Base-by-base conservation (phyloP, 1,140 invertebrate genomes). In the Artemia franciscana region DNA sequence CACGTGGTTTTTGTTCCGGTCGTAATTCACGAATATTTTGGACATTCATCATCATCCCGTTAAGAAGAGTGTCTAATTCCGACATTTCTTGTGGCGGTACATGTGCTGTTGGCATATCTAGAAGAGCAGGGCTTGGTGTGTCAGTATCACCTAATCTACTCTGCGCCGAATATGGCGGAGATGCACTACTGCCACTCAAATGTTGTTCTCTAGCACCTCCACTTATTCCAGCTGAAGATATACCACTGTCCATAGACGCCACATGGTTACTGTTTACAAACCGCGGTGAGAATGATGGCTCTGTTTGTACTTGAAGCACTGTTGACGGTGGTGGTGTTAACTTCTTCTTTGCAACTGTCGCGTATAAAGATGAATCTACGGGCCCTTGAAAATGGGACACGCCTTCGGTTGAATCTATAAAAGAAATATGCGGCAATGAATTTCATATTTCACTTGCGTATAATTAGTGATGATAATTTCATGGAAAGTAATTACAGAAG, bases 331-430 rank as follows among this genome's bases (percentile, higher is more conserved):
- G 27, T 26, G 58, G 56, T 24, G 25, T 9, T 56, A 51, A 51
- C 21, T 51, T 51, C 39, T 51, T 51, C 71, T 82, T 82, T 59
- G 81, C 78, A 64, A 88, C 84, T 7, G 82, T 84, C 58, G 87
- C 87, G 78, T 91, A 90, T 66, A 90, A 81, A 70, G 86, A 88
- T 65, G 87, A 87, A 80, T 91, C 88, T 66, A 88, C 76, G 24
- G 87, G 86, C 30, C 86, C 85, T 69, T 83, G 82, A 15, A 83
- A 85, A 72, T 88, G 74, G 58, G 67, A 64, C 60, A 68, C 65
- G 4, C 63, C 58, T 26, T 62, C 61, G 26, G 26, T 23, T 24
- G 28, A 21, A 0, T 57, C 28, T 27, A 23, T 23, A 12, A 57
- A 23, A 61, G n/a, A n/a, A n/a, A n/a, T 28, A 61, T 61, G 28